Evolutionary conservation across 2,797 vertebrate species (phyloP).

Genomic region (Pantherophis alleghaniensis): DNA sequence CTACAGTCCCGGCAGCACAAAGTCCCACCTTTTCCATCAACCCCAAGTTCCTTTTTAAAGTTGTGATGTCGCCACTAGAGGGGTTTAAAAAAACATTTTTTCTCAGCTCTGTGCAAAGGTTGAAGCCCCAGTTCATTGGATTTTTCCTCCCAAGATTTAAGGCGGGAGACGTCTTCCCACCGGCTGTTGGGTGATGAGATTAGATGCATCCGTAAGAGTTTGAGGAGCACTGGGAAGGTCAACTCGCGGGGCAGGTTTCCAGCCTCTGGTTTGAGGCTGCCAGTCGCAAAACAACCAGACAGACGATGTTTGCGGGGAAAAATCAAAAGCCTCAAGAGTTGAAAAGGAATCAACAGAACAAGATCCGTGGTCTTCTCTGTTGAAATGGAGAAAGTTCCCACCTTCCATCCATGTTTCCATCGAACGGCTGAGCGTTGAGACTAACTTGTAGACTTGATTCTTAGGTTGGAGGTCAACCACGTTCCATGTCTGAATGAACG

Average conservation of each 20-base stretch:
- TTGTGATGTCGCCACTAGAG: not conserved
- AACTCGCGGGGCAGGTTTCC: conserved; percentile 45
- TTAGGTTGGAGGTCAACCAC: not conserved
- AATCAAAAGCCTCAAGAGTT: conserved; percentile 50
- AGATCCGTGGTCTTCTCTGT: conserved; percentile 54
- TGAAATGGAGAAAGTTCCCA: conserved; percentile 37
- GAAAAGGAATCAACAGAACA: conserved; percentile 61
- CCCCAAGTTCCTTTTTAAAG: not conserved
- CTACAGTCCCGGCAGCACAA: not conserved
- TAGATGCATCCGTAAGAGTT: conserved; percentile 28
- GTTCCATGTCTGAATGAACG: not conserved
- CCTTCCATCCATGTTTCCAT: conserved; percentile 42
- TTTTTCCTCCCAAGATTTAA: not conserved
- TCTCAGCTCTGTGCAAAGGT: no score
- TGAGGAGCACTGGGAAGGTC: conserved; percentile 31
- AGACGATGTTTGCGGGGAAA: conserved; percentile 41
- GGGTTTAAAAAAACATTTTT: not conserved
- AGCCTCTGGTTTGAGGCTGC: conserved; percentile 41
- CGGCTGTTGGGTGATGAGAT: conserved; percentile 28
- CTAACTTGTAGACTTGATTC: conserved; percentile 41
- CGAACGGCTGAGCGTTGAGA: not conserved
- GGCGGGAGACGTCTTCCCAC: not conserved
- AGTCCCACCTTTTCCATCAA: not conserved
- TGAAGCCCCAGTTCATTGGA: no score
- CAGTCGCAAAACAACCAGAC: conserved; percentile 34